phyloP scores from a whole-genome alignment of 2,888 invertebrate species.

The Mythimna albipuncta region DNA sequence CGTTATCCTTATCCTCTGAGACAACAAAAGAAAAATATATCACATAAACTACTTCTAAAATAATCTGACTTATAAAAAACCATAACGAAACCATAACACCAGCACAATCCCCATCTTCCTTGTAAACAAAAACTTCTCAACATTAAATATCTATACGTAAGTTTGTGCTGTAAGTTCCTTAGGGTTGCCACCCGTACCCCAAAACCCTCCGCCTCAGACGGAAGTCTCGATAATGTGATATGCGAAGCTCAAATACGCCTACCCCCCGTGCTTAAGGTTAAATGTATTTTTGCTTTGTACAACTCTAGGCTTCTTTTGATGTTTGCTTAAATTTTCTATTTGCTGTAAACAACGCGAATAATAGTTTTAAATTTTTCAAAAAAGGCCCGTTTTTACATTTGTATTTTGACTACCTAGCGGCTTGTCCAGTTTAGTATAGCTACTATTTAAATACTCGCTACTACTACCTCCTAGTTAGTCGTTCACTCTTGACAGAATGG shows the following conservation, averaged over 20 bases:
- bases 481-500: no score
- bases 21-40: conserved; percentile 43
- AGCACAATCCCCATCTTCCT: conserved; percentile 48
- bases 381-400: no score
- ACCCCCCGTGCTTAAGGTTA: conserved; percentile 55
- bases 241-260: conserved; percentile 67
- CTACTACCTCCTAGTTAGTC: no score
- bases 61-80: conserved; percentile 55
- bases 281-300: conserved; percentile 61
- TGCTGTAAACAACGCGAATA: conserved; percentile 33
- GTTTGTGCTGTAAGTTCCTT: conserved; percentile 61
- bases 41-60: conserved; percentile 38
- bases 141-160: conserved; percentile 62
- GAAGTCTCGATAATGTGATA: conserved; percentile 74
- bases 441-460: no score
- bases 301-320: conserved; percentile 56
- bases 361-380: conserved; percentile 11
- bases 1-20: conserved; percentile 19
- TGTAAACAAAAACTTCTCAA: conserved; percentile 65
- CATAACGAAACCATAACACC: conserved; percentile 44
- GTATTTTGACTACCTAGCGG: no score
- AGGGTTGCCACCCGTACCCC: conserved; percentile 52
- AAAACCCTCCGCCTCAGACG: conserved; percentile 57
- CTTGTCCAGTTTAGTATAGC: no score
- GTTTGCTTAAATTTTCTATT: conserved; percentile 54